A percentile compares a stretch with the other conserved stretches of the same genome.
phyloP scores from a whole-genome alignment of 2,113 vertebrate genomes.

The Alligator sinensis region DNA sequence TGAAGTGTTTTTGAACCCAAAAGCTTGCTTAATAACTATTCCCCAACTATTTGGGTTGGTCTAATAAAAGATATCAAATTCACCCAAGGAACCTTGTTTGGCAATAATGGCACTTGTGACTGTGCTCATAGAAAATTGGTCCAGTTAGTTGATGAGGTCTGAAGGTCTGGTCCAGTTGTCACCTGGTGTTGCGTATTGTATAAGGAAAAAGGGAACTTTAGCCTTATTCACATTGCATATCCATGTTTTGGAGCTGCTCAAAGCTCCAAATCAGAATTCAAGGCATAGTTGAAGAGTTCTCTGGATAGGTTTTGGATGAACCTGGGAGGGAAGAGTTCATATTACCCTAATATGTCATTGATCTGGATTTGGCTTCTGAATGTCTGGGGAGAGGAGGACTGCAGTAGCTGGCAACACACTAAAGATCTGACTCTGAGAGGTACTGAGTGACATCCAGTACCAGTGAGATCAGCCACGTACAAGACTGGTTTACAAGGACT shows the following conservation, averaged over 20 bases:
- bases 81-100: too few species aligned
- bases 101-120: background rate
- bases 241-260: background rate
- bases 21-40: too few species aligned
- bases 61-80: too few species aligned
- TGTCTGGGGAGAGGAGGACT: background rate
- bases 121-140: background rate
- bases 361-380: background rate
- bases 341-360: background rate
- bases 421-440: background rate
- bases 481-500: background rate
- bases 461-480: background rate
- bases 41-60: too few species aligned
- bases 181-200: background rate
- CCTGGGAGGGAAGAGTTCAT: background rate
- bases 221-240: background rate
- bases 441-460: background rate
- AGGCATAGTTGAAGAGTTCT: background rate
- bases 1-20: too few species aligned
- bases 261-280: background rate
- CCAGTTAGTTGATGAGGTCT: background rate
- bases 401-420: background rate
- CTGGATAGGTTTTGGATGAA: background rate
- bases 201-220: background rate
- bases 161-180: background rate